Percentiles rank a stretch among this genome's conserved stretches.
These are phyloP conservation scores for Trichonephila clavata DNA, from an alignment of 1,140 invertebrate genomes.

Conservation along the genomic window DNA sequence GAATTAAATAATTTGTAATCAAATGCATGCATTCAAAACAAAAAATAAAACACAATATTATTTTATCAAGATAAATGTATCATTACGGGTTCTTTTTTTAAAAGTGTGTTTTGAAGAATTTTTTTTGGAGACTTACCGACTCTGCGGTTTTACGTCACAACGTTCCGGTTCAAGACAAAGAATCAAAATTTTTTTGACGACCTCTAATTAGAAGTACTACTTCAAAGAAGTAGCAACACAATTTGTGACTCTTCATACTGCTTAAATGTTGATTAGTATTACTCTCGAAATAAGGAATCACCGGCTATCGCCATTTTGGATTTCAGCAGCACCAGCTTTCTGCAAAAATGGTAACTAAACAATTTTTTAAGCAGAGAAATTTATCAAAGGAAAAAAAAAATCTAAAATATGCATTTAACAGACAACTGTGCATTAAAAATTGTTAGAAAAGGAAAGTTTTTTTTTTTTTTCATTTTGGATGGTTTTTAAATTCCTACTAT, in stretches of 20 bases:
- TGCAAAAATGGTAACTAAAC: too few species aligned
- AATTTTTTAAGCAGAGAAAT: too few species aligned
- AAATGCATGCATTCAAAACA: neutral
- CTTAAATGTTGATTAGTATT: constrained; percentile 16
- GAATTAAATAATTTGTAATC: neutral
- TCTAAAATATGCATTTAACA: too few species aligned
- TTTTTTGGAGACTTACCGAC: neutral
- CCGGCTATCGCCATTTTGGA: neutral
- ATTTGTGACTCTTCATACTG: constrained; percentile 24
- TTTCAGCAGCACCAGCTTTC: neutral
- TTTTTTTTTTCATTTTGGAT: too few species aligned
- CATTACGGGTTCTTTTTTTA: neutral
- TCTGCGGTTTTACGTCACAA: constrained; percentile 30
- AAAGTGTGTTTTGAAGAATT: neutral
- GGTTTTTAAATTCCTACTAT: too few species aligned
- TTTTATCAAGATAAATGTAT: neutral
- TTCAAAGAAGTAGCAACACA: constrained; percentile 28
- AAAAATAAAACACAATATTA: neutral
- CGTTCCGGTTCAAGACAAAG: constrained; percentile 11
- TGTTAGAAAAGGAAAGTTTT: too few species aligned
- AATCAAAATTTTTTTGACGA: constrained; percentile 8
- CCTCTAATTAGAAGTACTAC: constrained; percentile 20
- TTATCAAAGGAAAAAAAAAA: too few species aligned
- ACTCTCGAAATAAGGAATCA: neutral
- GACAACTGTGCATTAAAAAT: too few species aligned